Percentiles rank a stretch among this genome's conserved stretches.
Evolutionary conservation across 2,797 vertebrate species (phyloP).

Genomic region (Selene dorsalis): DNA sequence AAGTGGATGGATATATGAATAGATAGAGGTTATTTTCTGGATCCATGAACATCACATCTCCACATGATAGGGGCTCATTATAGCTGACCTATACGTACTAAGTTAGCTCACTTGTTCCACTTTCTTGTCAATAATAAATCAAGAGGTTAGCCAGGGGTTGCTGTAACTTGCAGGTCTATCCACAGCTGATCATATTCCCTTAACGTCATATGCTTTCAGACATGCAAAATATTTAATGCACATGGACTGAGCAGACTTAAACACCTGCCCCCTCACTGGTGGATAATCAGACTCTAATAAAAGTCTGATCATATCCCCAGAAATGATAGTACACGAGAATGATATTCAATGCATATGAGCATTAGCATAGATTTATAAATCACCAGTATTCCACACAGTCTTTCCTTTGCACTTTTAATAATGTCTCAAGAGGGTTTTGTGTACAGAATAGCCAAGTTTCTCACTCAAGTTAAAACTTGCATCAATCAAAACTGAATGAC

Average conservation of each 20-base stretch:
- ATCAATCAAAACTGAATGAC: constrained; percentile 83
- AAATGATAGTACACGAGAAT: constrained; percentile 18
- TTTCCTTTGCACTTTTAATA: constrained; percentile 67
- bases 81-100: constrained; percentile 26
- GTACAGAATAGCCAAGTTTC: constrained; percentile 83
- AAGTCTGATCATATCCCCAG: constrained; percentile 23
- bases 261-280: constrained; percentile 33
- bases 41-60: constrained; percentile 17
- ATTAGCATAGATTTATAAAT: constrained; percentile 50
- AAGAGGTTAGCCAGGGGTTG: constrained; percentile 45
- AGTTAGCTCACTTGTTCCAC: constrained; percentile 30
- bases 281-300: constrained; percentile 33
- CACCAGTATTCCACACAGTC: constrained; percentile 54
- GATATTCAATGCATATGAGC: constrained; percentile 37
- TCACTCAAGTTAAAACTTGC: constrained; percentile 82
- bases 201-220: constrained; percentile 41
- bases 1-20: constrained; percentile 29
- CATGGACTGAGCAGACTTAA: constrained; percentile 28
- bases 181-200: constrained; percentile 31
- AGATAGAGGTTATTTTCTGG: constrained; percentile 31
- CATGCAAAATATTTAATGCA: constrained; percentile 26
- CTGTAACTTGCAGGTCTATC: constrained; percentile 37
- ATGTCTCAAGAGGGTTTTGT: constrained; percentile 82
- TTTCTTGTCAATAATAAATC: constrained; percentile 55
- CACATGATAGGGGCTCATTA: constrained; percentile 29